Conservation (phyloP, 2,888 invertebrate species). For the Phaonia tiefii region DNA sequence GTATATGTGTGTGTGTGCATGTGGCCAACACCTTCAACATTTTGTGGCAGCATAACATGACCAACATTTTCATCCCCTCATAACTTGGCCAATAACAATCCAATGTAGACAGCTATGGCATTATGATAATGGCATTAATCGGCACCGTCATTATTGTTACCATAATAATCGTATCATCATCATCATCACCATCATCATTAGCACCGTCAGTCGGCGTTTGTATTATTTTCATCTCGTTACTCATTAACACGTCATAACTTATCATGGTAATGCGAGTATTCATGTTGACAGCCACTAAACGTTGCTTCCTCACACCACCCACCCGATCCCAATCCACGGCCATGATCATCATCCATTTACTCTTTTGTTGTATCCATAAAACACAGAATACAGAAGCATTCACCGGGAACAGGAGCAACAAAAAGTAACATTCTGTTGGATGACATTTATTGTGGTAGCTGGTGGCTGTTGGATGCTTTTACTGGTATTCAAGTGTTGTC, state of each 20-base stretch:
- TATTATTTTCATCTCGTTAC: slow-evolving; percentile 37
- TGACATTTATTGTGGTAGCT: slow-evolving; percentile 33
- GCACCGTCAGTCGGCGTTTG: slow-evolving; percentile 42
- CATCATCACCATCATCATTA: slow-evolving; percentile 27
- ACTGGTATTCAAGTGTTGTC: slow-evolving; percentile 2
- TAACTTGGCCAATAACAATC: neutral
- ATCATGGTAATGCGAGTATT: slow-evolving; percentile 37
- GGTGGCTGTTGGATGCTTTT: slow-evolving; percentile 5
- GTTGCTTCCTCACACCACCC: slow-evolving; percentile 14
- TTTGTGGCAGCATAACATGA: slow-evolving; percentile 21
- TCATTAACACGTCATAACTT: slow-evolving; percentile 56
- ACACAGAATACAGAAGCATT: slow-evolving; percentile 20
- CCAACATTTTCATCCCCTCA: slow-evolving; percentile 30
- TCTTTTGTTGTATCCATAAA: slow-evolving; percentile 35
- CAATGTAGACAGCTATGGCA: neutral
- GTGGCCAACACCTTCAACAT: neutral
- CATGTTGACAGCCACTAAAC: slow-evolving; percentile 38
- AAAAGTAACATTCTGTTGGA: slow-evolving; percentile 10
- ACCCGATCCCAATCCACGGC: neutral
- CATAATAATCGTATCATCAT: slow-evolving; percentile 47
- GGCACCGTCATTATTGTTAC: neutral
- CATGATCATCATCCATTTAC: slow-evolving; percentile 33
- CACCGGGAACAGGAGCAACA: slow-evolving; percentile 12
- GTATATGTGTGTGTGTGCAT: no score
- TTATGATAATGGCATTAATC: slow-evolving; percentile 11